phyloP scores from a whole-genome alignment of 2,113 vertebrate species.

The Anser cygnoides region DNA sequence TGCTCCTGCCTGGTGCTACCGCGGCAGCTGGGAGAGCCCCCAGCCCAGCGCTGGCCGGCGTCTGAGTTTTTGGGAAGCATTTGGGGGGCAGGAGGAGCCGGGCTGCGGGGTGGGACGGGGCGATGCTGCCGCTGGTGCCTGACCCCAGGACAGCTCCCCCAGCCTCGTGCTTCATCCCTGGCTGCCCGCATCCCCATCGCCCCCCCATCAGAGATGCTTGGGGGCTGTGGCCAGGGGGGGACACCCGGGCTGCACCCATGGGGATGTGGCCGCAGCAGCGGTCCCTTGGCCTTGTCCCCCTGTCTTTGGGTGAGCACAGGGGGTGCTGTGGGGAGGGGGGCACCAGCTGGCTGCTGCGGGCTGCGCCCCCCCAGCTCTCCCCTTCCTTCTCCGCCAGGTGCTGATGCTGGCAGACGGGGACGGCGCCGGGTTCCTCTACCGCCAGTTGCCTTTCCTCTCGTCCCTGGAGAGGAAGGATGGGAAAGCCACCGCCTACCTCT shows the following conservation, averaged over 20 bases:
- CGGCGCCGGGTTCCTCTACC: slow-evolving; percentile 80
- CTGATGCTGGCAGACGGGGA: slow-evolving; percentile 85
- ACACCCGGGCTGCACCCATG: rapidly evolving
- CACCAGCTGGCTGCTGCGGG: neutral
- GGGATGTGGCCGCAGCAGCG: neutral
- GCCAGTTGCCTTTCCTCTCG: slow-evolving; percentile 83
- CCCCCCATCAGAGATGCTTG: neutral
- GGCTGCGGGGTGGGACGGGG: neutral
- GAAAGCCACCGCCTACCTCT: slow-evolving; percentile 87
- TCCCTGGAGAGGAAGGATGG: slow-evolving; percentile 79
- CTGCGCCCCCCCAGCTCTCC: neutral
- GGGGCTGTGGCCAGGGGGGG: no score
- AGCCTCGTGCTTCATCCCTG: rapidly evolving
- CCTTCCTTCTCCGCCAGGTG: slow-evolving; percentile 77
- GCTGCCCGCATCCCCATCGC: neutral
- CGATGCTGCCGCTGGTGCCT: neutral
- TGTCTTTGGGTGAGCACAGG: rapidly evolving
- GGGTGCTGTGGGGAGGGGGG: neutral
- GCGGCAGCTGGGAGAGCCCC: neutral
- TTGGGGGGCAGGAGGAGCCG: neutral
- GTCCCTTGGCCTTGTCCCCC: rapidly evolving
- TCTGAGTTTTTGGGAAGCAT: rapidly evolving
- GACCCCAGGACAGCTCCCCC: neutral
- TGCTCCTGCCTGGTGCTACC: neutral
- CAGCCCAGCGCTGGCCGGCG: rapidly evolving